Evolutionary conservation across 2,113 vertebrate species (phyloP).

Genomic region (Neolamprologus sp.): DNA sequence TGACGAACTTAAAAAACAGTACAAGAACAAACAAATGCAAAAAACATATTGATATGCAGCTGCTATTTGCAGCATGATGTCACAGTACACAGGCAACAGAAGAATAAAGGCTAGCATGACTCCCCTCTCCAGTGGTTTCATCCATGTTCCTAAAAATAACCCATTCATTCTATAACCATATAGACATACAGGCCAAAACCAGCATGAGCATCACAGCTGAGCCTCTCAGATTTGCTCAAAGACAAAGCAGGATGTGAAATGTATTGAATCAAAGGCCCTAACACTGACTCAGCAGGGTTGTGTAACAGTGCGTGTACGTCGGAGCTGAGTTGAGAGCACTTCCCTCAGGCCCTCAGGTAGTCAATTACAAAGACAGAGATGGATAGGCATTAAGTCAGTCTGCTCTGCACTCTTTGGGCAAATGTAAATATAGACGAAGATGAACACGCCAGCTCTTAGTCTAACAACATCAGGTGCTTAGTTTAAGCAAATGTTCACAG

Average conservation of each 20-base stretch:
- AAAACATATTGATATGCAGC: not conserved
- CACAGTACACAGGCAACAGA: not conserved
- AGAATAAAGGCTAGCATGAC: not conserved
- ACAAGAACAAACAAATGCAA: not conserved
- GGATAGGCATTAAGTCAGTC: not conserved
- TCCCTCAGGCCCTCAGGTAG: not conserved
- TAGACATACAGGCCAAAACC: not conserved
- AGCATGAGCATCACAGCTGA: conserved; percentile 13
- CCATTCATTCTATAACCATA: conserved; percentile 40
- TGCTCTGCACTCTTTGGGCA: not conserved
- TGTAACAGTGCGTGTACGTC: not conserved
- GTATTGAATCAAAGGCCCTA: not conserved
- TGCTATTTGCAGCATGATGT: not conserved
- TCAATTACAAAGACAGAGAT: not conserved
- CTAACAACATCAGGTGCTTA: not conserved
- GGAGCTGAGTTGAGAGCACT: not conserved
- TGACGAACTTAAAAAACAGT: not conserved
- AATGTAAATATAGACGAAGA: not conserved
- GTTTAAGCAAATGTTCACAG: not conserved
- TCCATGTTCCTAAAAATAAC: conserved; percentile 52
- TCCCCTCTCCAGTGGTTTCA: conserved; percentile 27
- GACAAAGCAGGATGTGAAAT: not conserved
- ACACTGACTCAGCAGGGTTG: not conserved
- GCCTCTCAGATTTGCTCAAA: not conserved
- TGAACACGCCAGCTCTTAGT: not conserved